Percentiles rank a stretch among this genome's conserved stretches.
These are phyloP conservation scores for Stenotaenia linearis DNA, from an alignment of 2,888 invertebrate species.

Conservation along the genomic window DNA sequence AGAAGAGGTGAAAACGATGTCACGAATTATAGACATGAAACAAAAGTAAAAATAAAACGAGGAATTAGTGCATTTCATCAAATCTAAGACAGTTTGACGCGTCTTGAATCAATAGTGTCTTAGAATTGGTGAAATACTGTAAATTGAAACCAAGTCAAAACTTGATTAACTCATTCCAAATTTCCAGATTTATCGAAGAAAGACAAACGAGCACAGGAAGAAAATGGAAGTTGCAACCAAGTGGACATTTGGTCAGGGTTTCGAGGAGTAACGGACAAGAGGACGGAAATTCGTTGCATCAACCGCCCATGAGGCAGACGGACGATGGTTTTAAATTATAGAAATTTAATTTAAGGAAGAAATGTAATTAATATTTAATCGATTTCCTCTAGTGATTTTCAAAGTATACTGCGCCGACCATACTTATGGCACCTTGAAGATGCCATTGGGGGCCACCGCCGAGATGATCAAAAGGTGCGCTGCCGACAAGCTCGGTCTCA, in stretches of 20 bases:
- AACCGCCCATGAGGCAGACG: slow-evolving; percentile 55
- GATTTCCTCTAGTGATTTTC: slow-evolving; percentile 67
- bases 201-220: slow-evolving; percentile 50
- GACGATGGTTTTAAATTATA: too few species aligned
- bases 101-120: too few species aligned
- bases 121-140: too few species aligned
- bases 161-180: not conserved
- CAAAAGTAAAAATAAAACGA: slow-evolving; percentile 40
- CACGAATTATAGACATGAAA: slow-evolving; percentile 53
- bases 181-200: slow-evolving; percentile 31
- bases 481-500: slow-evolving; percentile 66
- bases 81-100: too few species aligned
- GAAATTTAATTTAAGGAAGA: too few species aligned
- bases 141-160: too few species aligned
- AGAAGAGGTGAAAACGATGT: slow-evolving; percentile 64
- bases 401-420: slow-evolving; percentile 74
- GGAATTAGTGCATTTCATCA: too few species aligned
- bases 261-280: slow-evolving; percentile 55
- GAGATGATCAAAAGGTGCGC: slow-evolving; percentile 65
- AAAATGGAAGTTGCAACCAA: slow-evolving; percentile 64
- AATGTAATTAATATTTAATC: not conserved
- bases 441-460: slow-evolving; percentile 65
- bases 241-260: slow-evolving; percentile 62
- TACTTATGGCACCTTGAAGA: slow-evolving; percentile 69
- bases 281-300: slow-evolving; percentile 39